Percentiles rank a stretch among this genome's conserved stretches.
These are phyloP conservation scores for Myopa testacea DNA, from an alignment of 2,888 invertebrate species.

Conservation along the genomic window DNA sequence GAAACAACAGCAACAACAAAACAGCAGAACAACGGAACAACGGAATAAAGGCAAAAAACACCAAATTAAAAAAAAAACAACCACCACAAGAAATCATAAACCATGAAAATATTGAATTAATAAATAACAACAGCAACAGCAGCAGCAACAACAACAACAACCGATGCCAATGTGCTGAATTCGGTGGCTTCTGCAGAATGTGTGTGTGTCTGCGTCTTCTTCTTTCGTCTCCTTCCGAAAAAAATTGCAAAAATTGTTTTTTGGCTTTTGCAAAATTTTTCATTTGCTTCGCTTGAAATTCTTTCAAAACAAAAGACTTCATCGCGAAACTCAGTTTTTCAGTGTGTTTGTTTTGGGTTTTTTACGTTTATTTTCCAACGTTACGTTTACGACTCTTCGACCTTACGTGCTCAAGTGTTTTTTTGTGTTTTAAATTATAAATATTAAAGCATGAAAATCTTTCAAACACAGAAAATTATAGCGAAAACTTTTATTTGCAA, in stretches of 20 bases:
- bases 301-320: neutral
- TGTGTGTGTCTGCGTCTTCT: neutral
- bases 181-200: neutral
- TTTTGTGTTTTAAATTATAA: no score
- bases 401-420: no score
- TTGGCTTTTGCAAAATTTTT: constrained; percentile 1
- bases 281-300: neutral
- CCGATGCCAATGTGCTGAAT: neutral
- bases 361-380: no score
- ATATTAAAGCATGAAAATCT: no score
- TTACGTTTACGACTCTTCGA: no score
- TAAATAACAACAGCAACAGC: neutral
- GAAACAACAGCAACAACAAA: neutral
- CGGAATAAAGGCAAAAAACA: neutral
- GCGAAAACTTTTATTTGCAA: no score
- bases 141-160: constrained; percentile 2
- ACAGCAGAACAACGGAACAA: neutral
- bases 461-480: no score
- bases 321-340: no score
- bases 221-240: neutral
- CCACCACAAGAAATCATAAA: neutral
- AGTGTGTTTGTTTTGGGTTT: no score
- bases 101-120: constrained; percentile 25
- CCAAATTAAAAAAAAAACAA: neutral
- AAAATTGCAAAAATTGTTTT: neutral